Evolutionary conservation across 2,113 vertebrate genomes (phyloP).

Genomic region (Muntiacus muntjak): DNA sequence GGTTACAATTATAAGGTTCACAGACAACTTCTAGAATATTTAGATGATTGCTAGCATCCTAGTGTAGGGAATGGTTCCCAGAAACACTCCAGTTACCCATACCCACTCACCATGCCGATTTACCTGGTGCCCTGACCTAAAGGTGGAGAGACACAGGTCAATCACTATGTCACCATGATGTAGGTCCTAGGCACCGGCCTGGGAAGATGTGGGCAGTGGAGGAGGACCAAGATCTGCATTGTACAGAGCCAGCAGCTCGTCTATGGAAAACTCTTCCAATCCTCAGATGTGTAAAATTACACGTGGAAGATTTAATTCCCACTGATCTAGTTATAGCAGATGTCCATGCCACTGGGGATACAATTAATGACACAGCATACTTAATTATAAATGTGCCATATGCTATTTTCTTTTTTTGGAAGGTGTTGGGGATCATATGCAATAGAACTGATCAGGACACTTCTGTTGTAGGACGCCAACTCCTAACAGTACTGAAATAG

Average conservation of each 20-base stretch:
- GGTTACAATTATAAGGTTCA: background rate
- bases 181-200: fast-evolving
- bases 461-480: background rate
- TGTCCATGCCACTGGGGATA: background rate
- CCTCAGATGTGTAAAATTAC: background rate
- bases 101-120: background rate
- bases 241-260: background rate
- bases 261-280: background rate
- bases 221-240: background rate
- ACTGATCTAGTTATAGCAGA: background rate
- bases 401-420: background rate
- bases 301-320: too few relatives aligned
- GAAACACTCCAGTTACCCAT: background rate
- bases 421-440: background rate
- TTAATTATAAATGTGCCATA: background rate
- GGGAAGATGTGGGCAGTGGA: background rate
- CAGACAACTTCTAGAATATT: background rate
- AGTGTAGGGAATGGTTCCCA: background rate
- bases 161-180: fast-evolving
- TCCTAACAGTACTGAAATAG: background rate
- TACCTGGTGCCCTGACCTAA: background rate
- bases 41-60: background rate
- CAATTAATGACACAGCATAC: background rate
- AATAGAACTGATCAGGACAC: background rate
- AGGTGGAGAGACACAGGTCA: background rate